phyloP scores from a whole-genome alignment of 30 jellyfish, hydroid and myxozoan species.

The Clytia hemisphaerica region DNA sequence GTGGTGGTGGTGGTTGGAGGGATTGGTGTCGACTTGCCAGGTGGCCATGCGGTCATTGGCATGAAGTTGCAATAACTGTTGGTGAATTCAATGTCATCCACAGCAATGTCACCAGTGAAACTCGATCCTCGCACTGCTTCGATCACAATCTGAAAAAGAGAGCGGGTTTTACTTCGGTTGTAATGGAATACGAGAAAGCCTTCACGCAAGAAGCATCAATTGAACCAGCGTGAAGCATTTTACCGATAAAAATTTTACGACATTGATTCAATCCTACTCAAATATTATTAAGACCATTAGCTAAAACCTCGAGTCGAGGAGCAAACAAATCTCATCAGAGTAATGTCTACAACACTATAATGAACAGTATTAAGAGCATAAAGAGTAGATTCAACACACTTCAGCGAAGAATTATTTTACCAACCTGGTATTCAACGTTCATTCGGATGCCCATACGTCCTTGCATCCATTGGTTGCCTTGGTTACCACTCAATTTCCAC shows the following conservation, averaged over 20 bases:
- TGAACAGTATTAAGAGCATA: too few species aligned
- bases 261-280: too few species aligned
- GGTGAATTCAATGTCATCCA: constrained; percentile 91
- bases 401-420: not conserved
- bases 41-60: constrained; percentile 85
- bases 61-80: constrained; percentile 72
- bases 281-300: too few species aligned
- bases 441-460: constrained; percentile 60
- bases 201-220: not conserved
- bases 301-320: too few species aligned
- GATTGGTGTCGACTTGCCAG: constrained; percentile 81
- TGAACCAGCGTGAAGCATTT: too few species aligned
- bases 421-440: constrained; percentile 53
- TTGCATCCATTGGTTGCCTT: constrained; percentile 75
- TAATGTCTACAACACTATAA: too few species aligned
- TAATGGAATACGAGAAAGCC: not conserved
- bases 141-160: constrained; percentile 49
- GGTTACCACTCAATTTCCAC: constrained; percentile 89
- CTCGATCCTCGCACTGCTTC: constrained; percentile 89
- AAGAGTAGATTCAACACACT: not conserved
- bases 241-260: too few species aligned
- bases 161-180: not conserved
- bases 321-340: too few species aligned
- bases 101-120: constrained; percentile 76
- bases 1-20: constrained; percentile 87